Base-by-base conservation (phyloP, 2,888 invertebrate genomes). In the Galeopsomyia nigrocyanea region DNA sequence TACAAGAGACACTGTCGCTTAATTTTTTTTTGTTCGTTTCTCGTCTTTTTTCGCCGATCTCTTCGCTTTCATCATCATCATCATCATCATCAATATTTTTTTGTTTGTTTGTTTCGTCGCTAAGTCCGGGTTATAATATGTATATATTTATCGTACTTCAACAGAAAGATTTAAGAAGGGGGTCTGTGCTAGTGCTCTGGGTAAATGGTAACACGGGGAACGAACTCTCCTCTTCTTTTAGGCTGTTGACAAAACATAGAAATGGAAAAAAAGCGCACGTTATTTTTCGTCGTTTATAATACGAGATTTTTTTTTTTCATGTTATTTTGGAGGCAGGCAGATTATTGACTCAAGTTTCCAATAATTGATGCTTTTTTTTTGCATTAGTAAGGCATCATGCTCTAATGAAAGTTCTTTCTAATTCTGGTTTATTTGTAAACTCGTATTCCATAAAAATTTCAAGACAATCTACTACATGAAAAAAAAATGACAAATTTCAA, bases 171-270 rank as follows among this genome's bases (percentile, higher is more conserved):
- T 65, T 73, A 73, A 73, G 73, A 73, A 68, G 68, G 71, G 75
- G 56, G 53, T 56, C 73, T 73, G 68, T 73, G 65, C 73, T 76
- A 70, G 84, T 83, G 82, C 80, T 84, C 84, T 83, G 83, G 83
- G 81, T 85, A 82, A 66, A 83, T 82, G 83, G 82, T 82, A 81
- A 79, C 77, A 87, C 87, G 86, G 85, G 85, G 80, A 74, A 62
- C 57, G 75, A 62, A 69, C 66, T 72, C 87, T 88, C 88, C 87
- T 89, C 89, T 89, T 89, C 89, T 89, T 88, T 89, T 90, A 89
- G 87, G 89, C 89, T 89, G 89, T 88, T 87, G 87, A 88, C 88
- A 88, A 86, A 89, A 86, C 83, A 39, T 72, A 75, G 66, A 85
- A 39, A 86, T 82, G 81, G 2, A 71, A 69, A 79, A 84, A 82